Percentiles rank a stretch among this genome's conserved stretches.
These are phyloP conservation scores for Apamea epomidion DNA, from an alignment of 2,888 invertebrate genomes.

Conservation along the genomic window DNA sequence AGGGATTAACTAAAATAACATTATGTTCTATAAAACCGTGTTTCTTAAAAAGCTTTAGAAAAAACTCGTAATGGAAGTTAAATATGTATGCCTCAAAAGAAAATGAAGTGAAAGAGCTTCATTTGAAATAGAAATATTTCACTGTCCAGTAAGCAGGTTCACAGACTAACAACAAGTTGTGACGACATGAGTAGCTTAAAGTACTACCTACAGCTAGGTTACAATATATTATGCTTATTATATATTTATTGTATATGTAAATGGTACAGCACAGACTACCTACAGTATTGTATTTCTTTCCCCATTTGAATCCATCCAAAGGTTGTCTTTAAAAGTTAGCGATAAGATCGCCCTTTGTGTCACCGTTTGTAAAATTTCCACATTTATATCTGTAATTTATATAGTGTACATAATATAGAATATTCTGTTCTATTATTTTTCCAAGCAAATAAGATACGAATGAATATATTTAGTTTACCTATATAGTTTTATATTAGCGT, in stretches of 20 bases:
- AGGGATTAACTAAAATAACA: neutral
- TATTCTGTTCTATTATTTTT: neutral
- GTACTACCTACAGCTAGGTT: neutral
- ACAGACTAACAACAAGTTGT: neutral
- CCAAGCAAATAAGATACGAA: neutral
- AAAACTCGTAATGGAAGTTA: neutral
- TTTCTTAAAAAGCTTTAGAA: neutral
- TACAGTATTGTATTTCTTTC: no score
- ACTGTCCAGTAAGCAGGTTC: neutral
- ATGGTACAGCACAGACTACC: no score
- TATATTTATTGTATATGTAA: no score
- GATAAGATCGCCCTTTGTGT: neutral
- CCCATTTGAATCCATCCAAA: no score
- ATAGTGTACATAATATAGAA: no score
- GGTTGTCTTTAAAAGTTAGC: neutral
- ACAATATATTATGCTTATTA: no score
- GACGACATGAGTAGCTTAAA: neutral
- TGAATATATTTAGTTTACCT: neutral
- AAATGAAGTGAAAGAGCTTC: neutral
- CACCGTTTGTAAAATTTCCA: neutral
- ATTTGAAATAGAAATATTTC: neutral
- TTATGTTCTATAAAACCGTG: neutral
- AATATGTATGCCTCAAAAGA: neutral
- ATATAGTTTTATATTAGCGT: neutral
- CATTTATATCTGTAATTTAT: neutral